These are phyloP conservation scores for Lasioglossum marginatum DNA, from an alignment of 2,888 invertebrate species.

Conservation along the genomic window DNA sequence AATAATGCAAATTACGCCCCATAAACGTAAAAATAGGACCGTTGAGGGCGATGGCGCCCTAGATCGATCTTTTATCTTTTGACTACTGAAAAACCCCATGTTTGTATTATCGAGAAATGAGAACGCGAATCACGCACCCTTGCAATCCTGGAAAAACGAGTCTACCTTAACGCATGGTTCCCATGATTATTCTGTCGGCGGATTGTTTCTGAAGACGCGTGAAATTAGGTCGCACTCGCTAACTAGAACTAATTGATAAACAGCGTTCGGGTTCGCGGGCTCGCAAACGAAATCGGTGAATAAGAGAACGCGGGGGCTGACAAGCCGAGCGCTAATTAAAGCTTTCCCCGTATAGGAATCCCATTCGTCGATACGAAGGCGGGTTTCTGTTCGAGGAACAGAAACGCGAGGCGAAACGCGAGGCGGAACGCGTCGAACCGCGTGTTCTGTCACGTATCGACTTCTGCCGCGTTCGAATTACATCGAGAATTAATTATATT, in stretches of 20 bases:
- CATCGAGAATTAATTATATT: conserved; percentile 11
- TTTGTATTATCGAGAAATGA: no score
- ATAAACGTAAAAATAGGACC: no score
- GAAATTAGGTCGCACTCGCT: conserved; percentile 57
- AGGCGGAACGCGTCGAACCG: conserved; percentile 21
- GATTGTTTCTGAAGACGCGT: conserved; percentile 57
- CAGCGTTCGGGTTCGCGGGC: conserved; percentile 50
- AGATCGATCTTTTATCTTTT: no score
- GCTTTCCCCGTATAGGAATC: conserved; percentile 49
- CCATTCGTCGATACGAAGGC: conserved; percentile 47
- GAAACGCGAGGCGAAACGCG: conserved; percentile 22
- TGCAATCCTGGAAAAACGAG: no score
- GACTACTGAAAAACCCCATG: no score
- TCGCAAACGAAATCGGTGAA: conserved; percentile 45
- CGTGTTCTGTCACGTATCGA: background rate
- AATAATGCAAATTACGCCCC: no score
- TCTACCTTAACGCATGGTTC: background rate
- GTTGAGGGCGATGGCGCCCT: no score
- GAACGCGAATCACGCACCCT: no score
- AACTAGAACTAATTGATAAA: conserved; percentile 75
- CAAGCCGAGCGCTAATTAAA: conserved; percentile 51
- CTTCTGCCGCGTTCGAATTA: conserved; percentile 5
- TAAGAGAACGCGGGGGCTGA: conserved; percentile 31
- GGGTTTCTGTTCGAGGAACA: conserved; percentile 33
- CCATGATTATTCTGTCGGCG: conserved; percentile 45